phyloP scores from a whole-genome alignment of 2,888 invertebrate species.

The Drosophila leonis region DNA sequence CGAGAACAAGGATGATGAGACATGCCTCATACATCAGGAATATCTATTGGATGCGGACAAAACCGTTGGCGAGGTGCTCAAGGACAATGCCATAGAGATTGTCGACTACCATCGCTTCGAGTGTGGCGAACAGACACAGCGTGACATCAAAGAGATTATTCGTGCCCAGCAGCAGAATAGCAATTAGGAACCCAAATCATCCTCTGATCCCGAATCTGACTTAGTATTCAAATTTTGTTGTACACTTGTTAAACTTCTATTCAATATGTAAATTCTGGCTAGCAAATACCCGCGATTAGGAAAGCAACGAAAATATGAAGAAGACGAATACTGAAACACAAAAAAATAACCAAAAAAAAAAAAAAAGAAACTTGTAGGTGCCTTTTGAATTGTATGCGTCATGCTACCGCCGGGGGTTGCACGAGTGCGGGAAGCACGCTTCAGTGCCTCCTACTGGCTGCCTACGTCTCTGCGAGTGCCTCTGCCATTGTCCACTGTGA shows the following conservation, averaged over 20 bases:
- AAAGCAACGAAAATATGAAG: conserved; percentile 14
- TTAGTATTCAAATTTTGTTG: conserved; percentile 50
- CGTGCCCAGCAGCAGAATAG: conserved; percentile 73
- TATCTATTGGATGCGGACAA: conserved; percentile 92
- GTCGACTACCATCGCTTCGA: conserved; percentile 94
- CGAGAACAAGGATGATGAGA: conserved; percentile 91
- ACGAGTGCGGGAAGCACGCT: conserved; percentile 71
- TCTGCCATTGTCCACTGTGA: not conserved
- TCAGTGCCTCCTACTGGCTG: conserved; percentile 54
- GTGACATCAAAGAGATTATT: conserved; percentile 66
- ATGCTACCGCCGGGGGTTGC: conserved; percentile 55
- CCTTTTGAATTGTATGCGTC: conserved; percentile 58
- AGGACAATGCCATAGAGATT: conserved; percentile 89
- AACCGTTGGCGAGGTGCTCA: conserved; percentile 90
- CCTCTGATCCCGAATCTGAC: not conserved
- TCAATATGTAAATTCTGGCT: conserved; percentile 17
- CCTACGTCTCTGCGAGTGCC: conserved; percentile 17
- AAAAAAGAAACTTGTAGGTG: conserved; percentile 29
- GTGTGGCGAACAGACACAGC: conserved; percentile 89
- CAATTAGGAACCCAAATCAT: conserved; percentile 36
- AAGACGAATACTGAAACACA: conserved; percentile 25
- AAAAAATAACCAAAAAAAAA: too few species aligned
- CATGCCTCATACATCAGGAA: conserved; percentile 93
- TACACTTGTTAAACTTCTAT: conserved; percentile 41
- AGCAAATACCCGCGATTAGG: conserved; percentile 24